Percentiles rank a stretch among this genome's conserved stretches.
Evolutionary conservation across 2,113 vertebrate genomes (phyloP).

Genomic region (Xiphophorus couchianus): DNA sequence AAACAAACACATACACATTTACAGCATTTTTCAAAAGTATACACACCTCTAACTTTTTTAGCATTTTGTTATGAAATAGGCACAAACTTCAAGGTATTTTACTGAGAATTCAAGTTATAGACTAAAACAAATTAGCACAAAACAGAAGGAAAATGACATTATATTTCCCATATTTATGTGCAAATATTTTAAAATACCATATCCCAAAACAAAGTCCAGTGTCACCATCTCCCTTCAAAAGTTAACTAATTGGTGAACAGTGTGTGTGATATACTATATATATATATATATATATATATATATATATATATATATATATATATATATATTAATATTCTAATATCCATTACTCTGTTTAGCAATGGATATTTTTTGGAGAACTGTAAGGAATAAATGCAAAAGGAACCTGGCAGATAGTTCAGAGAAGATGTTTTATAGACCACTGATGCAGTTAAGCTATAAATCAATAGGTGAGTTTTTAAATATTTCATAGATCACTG

Average conservation of each 20-base stretch:
- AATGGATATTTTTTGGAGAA: not conserved
- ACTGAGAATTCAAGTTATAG: no score
- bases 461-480: not conserved
- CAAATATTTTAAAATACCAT: not conserved
- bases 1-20: slow-evolving; percentile 16
- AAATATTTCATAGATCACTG: not conserved
- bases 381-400: not conserved
- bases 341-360: no score
- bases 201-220: not conserved
- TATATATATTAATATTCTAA: no score
- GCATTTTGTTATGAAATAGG: not conserved
- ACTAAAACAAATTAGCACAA: not conserved
- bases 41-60: not conserved
- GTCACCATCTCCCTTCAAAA: not conserved
- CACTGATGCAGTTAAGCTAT: not conserved
- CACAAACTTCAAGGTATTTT: no score
- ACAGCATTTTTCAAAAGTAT: not conserved
- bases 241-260: not conserved
- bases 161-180: not conserved
- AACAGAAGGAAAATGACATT: no score
- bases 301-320: no score
- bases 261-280: not conserved
- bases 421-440: not conserved
- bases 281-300: no score
- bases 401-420: not conserved